Percentiles rank a stretch among this genome's conserved stretches.
Conservation (phyloP, 2,797 vertebrate species). For the Antennarius maculatus region DNA sequence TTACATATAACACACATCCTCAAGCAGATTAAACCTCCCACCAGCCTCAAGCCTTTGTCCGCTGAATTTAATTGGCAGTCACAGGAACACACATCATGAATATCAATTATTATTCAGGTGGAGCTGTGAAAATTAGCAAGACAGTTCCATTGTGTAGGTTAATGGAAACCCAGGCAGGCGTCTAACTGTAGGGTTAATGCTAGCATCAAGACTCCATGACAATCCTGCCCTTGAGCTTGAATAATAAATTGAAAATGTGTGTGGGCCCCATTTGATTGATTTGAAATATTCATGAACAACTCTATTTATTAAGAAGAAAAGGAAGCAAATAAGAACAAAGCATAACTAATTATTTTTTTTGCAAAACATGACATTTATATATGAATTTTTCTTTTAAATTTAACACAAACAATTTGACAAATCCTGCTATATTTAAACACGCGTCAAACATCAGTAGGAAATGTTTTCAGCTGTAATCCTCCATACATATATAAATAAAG, state of each 20-base stretch:
- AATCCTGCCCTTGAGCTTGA: slow-evolving; percentile 53
- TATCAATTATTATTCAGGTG: slow-evolving; percentile 77
- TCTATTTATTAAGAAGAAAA: slow-evolving; percentile 21
- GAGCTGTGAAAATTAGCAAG: slow-evolving; percentile 69
- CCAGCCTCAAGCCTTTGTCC: slow-evolving; percentile 25
- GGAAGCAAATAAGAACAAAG: slow-evolving; percentile 4
- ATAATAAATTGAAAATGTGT: slow-evolving; percentile 56
- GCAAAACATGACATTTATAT: slow-evolving; percentile 6
- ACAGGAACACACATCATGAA: slow-evolving; percentile 71
- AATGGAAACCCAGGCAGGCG: slow-evolving; percentile 68
- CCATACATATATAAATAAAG: not conserved
- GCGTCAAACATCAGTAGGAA: slow-evolving; percentile 1
- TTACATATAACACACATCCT: slow-evolving; percentile 50
- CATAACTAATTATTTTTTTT: slow-evolving; percentile 20
- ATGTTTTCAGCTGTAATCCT: not conserved
- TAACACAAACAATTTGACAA: slow-evolving; percentile 10
- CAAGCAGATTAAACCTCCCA: slow-evolving; percentile 50
- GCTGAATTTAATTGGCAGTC: slow-evolving; percentile 57
- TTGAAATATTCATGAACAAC: slow-evolving; percentile 31
- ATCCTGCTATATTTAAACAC: not conserved
- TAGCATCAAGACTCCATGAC: slow-evolving; percentile 47
- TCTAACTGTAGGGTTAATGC: slow-evolving; percentile 62
- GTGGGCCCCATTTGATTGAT: slow-evolving; percentile 38
- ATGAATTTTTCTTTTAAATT: slow-evolving; percentile 14
- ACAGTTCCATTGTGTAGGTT: slow-evolving; percentile 66